phyloP scores from a whole-genome alignment of 2,797 vertebrate species.

The Mus minutoides region DNA sequence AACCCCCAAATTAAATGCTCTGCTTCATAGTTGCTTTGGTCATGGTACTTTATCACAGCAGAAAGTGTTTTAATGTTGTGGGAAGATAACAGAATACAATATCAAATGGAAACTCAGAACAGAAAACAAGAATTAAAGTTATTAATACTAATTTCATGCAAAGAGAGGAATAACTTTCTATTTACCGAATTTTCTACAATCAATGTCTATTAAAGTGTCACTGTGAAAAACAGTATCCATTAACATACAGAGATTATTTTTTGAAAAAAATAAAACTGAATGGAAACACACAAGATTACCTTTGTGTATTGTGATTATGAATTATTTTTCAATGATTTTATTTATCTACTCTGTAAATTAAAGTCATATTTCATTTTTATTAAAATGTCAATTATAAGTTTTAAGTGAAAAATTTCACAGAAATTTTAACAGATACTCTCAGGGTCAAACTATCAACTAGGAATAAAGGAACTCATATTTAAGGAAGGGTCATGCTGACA shows the following conservation, averaged over 20 bases:
- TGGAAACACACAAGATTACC: conserved; percentile 8
- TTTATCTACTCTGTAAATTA: neutral
- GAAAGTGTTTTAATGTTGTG: neutral
- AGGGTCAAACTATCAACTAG: conserved; percentile 12
- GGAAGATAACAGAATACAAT: conserved; percentile 23
- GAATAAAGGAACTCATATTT: conserved; percentile 10
- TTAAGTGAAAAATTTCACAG: neutral
- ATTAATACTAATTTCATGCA: conserved; percentile 38
- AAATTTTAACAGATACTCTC: conserved; percentile 21
- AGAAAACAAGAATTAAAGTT: conserved; percentile 37
- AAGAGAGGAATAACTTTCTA: conserved; percentile 24
- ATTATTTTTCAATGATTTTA: conserved; percentile 38
- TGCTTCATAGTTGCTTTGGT: neutral
- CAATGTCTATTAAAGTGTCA: conserved; percentile 25
- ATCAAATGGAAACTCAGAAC: conserved; percentile 31
- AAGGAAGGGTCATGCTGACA: neutral
- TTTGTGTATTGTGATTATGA: conserved; percentile 13
- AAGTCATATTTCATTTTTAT: neutral
- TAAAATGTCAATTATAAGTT: neutral
- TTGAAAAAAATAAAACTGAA: conserved; percentile 43
- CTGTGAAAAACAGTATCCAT: neutral
- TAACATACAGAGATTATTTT: conserved; percentile 4
- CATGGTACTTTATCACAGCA: neutral
- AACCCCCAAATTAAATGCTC: neutral
- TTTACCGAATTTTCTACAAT: conserved; percentile 22